Base-by-base conservation (phyloP, 92 coral and sea anemone species). In the Muricea muricata region DNA sequence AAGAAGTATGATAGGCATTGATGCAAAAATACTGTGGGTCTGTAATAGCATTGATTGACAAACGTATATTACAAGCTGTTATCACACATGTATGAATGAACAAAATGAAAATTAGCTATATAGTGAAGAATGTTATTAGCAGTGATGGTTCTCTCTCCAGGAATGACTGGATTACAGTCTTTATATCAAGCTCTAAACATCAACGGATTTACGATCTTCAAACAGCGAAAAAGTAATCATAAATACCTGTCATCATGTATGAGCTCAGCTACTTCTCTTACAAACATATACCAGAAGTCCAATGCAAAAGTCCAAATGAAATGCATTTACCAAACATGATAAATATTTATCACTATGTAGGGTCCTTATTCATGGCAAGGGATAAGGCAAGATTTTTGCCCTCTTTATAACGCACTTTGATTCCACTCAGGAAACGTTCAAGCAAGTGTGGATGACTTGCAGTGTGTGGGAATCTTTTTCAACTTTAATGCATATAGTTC, bases 401-500 rank as follows among this genome's bases (percentile, higher is more conserved):
- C 29, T 8, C 65, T 14, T 57, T 11, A 21, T 57, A n/a, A n/a
- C n/a, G n/a, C n/a, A n/a, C n/a, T n/a, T n/a, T n/a, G n/a, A n/a
- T 21, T 20, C 31, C 65, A 57, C 65, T 21, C 5, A 10, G 65
- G 25, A 24, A 57, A 57, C 65, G 8, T 57, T 57, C 65, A 20
- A 57, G 25, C 65, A 57, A 57, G 30, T 57, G 25, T 21, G n/a
- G n/a, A n/a, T 14, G 3, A 11, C 31, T 21, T 20, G 65, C 25
- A 20, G 6, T 28, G 31, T 30, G 70, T 30, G 70, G 70, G 70
- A 63, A 63, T 28, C 12, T 12, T 63, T 26, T 25, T 11, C 35
- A 28, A 39, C 15, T 21, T 30, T 63, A 4, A 63, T 63, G 70
- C 70, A 63, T n/a, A n/a, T 63, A 63, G 70, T 63, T 20, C 70